Percentiles rank a stretch among this genome's conserved stretches.
These are phyloP conservation scores for Pheosia gnoma DNA, from an alignment of 2,888 invertebrate genomes.

Conservation along the genomic window DNA sequence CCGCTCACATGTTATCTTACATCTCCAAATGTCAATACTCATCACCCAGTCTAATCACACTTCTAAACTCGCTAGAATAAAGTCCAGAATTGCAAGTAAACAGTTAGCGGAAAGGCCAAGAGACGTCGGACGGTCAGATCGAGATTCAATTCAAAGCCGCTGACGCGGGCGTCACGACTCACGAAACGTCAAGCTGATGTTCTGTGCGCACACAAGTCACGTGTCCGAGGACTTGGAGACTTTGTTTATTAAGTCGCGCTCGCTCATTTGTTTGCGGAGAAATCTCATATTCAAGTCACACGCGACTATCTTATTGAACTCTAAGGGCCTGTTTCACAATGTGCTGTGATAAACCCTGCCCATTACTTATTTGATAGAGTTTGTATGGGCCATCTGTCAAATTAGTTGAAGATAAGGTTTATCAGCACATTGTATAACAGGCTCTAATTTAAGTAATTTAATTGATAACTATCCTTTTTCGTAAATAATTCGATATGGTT, in stretches of 20 bases:
- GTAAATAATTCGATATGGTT: conserved; percentile 6
- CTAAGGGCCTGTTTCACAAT: conserved; percentile 5
- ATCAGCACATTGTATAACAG: too few relatives aligned
- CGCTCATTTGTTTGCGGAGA: conserved; percentile 14
- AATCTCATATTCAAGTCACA: conserved; percentile 21
- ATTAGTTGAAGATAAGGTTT: too few relatives aligned
- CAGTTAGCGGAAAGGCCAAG: conserved; percentile 28
- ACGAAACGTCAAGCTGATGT: conserved; percentile 59
- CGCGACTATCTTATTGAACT: conserved; percentile 17
- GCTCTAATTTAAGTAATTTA: conserved; percentile 1
- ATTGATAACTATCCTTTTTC: conserved; percentile 16
- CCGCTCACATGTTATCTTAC: conserved; percentile 50
- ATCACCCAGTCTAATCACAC: conserved; percentile 15
- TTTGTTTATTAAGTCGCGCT: conserved; percentile 17
- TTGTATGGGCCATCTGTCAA: too few relatives aligned
- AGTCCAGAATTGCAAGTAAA: conserved; percentile 33
- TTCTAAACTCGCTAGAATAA: conserved; percentile 19
- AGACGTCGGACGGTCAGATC: conserved; percentile 54
- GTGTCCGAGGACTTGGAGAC: conserved; percentile 8
- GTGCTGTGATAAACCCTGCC: too few relatives aligned
- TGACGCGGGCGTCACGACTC: conserved; percentile 60
- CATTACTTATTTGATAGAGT: too few relatives aligned
- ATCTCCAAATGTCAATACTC: conserved; percentile 32
- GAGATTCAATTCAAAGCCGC: conserved; percentile 63
- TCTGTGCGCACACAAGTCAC: conserved; percentile 33